A percentile compares a stretch with the other conserved stretches of the same genome.
These are phyloP conservation scores for Trogon surrucura DNA, from an alignment of 2,113 vertebrate genomes.

Conservation along the genomic window DNA sequence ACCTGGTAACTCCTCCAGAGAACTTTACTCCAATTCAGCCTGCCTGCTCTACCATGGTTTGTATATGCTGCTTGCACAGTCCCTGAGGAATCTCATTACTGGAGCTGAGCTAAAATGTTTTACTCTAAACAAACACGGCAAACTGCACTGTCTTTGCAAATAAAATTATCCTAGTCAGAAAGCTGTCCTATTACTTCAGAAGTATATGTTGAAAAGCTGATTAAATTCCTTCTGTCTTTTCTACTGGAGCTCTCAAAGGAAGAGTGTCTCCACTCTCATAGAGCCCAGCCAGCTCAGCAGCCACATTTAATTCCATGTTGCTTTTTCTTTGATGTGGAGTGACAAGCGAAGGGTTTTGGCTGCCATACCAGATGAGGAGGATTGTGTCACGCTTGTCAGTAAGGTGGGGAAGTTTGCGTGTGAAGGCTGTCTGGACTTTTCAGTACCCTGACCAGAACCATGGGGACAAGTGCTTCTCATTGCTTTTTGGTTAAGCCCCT, in stretches of 20 bases:
- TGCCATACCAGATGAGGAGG: not conserved
- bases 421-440: not conserved
- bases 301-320: constrained; percentile 43
- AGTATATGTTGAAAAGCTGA: constrained; percentile 23
- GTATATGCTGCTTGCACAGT: not conserved
- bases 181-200: constrained; percentile 22
- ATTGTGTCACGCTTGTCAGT: not conserved
- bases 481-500: not conserved
- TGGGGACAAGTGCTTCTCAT: not conserved
- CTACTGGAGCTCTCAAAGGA: constrained; percentile 41
- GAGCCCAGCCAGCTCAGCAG: constrained; percentile 38
- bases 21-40: not conserved
- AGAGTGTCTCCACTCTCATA: constrained; percentile 17
- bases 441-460: not conserved
- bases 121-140: constrained; percentile 5
- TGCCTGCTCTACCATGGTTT: not conserved
- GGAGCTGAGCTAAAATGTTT: constrained; percentile 10
- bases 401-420: not conserved
- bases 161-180: constrained; percentile 18
- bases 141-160: not conserved
- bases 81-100: constrained; percentile 41
- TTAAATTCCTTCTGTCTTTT: constrained; percentile 72
- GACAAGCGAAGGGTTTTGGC: constrained; percentile 26
- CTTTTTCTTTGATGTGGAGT: constrained; percentile 29
- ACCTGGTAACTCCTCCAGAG: not conserved